Base-by-base conservation (phyloP, 1,140 invertebrate species). In the Oryctes rhinoceros region DNA sequence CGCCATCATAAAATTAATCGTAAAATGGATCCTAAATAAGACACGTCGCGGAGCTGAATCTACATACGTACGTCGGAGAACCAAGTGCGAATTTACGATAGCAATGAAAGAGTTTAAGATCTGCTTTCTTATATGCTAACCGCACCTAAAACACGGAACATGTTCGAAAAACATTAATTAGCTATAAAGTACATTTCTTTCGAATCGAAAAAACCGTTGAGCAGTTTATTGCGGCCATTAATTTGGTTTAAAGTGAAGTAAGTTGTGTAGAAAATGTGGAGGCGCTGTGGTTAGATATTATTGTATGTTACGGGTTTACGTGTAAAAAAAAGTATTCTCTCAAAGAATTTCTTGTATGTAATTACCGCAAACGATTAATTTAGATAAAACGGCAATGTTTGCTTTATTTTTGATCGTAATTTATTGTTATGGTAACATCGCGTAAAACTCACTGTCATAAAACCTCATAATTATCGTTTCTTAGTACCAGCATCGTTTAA, bases 151-250 rank as follows among this genome's bases (percentile, higher is more conserved):
- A 59, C 53, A 18, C 13, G 53, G 18, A 18, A 59, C 53, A 59
- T 59, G 53, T 59, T 59, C 15, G 18, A 59, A 59, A 59, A 59
- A n/a, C 15, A 18, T 59, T 59, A 59, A 59, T 59, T 59, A 59
- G 13, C 53, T 59, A 59, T 59, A 59, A 59, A 59, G 15, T 18
- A 15, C 53, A 18, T 59, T 59, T 53, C n/a, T 59, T 59, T 18
- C 15, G 53, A 3, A 59, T 59, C 18, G 53, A 15, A 18, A 59
- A 59, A 59, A n/a, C 5, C 15, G 15, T 59, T 18, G 15, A 18
- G 53, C 53, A 15, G n/a, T 59, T 59, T 59, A 59, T 18, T 18
- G n/a, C 53, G n/a, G 53, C 7, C 53, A 18, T 59, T 59, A 59
- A 59, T 59, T 59, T 18, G n/a, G 5, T 59, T 59, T 59, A 59